Conservation (phyloP, 1,140 invertebrate species). For the Pemphigus obesinymphae region DNA sequence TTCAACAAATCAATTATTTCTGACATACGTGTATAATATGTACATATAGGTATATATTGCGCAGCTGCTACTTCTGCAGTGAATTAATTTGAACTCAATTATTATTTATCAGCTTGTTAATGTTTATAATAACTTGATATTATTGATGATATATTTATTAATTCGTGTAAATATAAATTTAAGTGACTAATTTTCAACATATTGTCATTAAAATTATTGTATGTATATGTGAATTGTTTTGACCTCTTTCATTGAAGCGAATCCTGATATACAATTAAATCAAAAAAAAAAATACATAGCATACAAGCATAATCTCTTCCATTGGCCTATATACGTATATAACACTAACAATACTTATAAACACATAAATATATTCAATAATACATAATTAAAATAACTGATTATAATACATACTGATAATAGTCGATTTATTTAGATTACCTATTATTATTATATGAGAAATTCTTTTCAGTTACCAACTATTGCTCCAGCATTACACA, state of each 20-base stretch:
- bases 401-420: background rate
- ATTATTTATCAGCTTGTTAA: background rate
- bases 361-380: background rate
- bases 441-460: background rate
- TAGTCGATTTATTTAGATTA: background rate
- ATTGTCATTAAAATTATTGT: background rate
- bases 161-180: background rate
- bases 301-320: background rate
- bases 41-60: background rate
- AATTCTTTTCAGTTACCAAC: background rate
- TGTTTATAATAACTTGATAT: background rate
- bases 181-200: background rate
- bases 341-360: background rate
- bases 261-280: background rate
- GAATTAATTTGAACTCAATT: background rate
- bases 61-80: background rate
- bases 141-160: background rate
- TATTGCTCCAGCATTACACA: background rate
- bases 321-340: background rate
- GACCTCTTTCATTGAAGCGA: background rate
- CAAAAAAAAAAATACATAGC: background rate
- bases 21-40: background rate
- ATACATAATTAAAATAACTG: conserved; percentile 26
- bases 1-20: background rate
- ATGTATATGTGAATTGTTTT: background rate